Conservation (phyloP, 2,113 vertebrate species). For the Panthera uncia region DNA sequence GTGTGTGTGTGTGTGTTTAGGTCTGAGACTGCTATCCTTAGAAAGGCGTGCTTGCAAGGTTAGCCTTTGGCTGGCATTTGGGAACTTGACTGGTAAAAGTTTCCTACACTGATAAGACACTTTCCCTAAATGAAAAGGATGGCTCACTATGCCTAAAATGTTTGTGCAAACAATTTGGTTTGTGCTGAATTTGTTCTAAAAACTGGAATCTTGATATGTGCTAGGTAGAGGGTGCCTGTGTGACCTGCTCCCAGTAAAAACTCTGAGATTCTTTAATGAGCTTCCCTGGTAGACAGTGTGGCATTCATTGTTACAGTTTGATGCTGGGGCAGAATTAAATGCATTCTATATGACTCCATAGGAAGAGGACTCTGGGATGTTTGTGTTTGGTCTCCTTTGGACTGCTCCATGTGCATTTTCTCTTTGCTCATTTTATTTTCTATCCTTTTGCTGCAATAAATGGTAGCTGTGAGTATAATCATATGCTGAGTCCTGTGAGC, state of each 20-base stretch:
- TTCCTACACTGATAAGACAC: not conserved
- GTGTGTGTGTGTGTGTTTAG: not conserved
- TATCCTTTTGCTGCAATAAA: not conserved
- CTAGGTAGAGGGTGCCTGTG: not conserved
- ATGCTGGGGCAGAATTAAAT: not conserved
- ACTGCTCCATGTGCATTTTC: not conserved
- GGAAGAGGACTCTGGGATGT: not conserved
- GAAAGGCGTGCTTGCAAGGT: not conserved
- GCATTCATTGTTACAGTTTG: not conserved
- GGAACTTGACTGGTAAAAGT: not conserved
- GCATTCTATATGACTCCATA: not conserved
- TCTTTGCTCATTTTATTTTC: not conserved
- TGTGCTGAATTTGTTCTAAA: not conserved
- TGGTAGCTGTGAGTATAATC: not conserved
- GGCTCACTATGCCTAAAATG: not conserved
- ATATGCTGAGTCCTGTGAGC: not conserved
- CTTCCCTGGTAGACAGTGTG: not conserved
- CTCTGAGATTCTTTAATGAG: not conserved
- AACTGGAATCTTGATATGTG: not conserved
- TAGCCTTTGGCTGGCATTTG: not conserved
- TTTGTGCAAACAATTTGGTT: not conserved
- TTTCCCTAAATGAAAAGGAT: not conserved
- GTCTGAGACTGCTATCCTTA: not conserved
- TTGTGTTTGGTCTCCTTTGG: not conserved
- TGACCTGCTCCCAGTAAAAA: not conserved